Evolutionary conservation across 2,888 invertebrate species (phyloP).

Genomic region (Brassicogethes aeneus): DNA sequence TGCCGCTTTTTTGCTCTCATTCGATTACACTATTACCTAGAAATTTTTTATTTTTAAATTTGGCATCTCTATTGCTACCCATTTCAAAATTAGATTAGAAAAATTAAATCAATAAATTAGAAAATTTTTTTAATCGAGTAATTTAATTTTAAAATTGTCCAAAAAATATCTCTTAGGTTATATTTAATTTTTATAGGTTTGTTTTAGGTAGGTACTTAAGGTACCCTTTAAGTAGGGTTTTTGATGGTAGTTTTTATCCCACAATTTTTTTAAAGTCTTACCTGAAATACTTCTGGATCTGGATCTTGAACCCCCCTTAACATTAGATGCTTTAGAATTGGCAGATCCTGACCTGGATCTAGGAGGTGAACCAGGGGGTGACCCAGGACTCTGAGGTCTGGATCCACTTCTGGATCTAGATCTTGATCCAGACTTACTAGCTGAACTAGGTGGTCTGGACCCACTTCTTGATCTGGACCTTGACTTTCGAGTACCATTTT

Average conservation of each 20-base stretch:
- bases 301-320: slow-evolving; percentile 25
- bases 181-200: too few species aligned
- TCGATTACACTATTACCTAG: too few species aligned
- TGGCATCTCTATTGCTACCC: too few species aligned
- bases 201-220: too few species aligned
- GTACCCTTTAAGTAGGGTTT: slow-evolving; percentile 12
- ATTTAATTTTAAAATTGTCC: too few species aligned
- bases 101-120: too few species aligned
- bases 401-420: slow-evolving; percentile 31
- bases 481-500: slow-evolving; percentile 22
- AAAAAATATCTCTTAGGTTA: too few species aligned
- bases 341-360: slow-evolving; percentile 27
- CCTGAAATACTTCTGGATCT: slow-evolving; percentile 13
- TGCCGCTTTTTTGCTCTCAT: too few species aligned
- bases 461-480: slow-evolving; percentile 20
- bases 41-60: too few species aligned
- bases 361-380: slow-evolving; percentile 32
- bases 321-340: slow-evolving; percentile 17
- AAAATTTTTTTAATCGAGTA: too few species aligned
- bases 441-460: slow-evolving; percentile 23
- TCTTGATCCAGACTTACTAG: slow-evolving; percentile 16
- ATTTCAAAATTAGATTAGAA: too few species aligned
- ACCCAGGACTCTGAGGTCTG: slow-evolving; percentile 30
- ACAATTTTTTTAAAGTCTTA: not conserved
- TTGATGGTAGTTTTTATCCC: not conserved